Evolutionary conservation across 2,113 vertebrate species (phyloP).

Genomic region (Stigmatopora nigra): DNA sequence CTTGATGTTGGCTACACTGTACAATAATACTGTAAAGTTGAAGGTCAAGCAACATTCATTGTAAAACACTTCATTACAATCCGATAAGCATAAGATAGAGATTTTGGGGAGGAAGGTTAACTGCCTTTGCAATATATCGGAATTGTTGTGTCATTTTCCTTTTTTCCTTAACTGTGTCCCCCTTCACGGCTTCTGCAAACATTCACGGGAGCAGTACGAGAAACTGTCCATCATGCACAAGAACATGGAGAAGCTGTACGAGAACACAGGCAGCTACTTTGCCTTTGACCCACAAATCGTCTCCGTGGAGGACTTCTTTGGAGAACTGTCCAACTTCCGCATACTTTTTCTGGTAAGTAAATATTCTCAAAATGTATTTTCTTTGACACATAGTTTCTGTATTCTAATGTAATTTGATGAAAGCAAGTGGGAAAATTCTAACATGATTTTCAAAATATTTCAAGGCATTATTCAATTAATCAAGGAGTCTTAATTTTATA

Average conservation of each 20-base stretch:
- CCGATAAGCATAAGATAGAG: too few relatives aligned
- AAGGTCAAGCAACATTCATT: not conserved
- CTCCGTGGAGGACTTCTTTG: conserved; percentile 91
- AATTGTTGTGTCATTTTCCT: conserved; percentile 7
- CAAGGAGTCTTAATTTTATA: not conserved
- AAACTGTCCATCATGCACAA: conserved; percentile 91
- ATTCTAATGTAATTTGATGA: not conserved
- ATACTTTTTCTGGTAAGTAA: conserved; percentile 87
- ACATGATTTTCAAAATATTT: not conserved
- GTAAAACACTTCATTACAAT: not conserved
- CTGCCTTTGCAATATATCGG: not conserved
- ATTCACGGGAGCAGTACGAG: conserved; percentile 86
- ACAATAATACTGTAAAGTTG: not conserved
- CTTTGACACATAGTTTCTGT: not conserved
- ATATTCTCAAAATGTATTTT: not conserved
- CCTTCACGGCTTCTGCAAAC: conserved; percentile 83
- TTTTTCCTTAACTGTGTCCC: conserved; percentile 72
- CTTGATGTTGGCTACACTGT: not conserved
- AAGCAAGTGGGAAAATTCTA: not conserved
- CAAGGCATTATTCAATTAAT: not conserved
- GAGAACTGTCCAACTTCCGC: conserved; percentile 85
- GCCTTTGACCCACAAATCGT: conserved; percentile 83
- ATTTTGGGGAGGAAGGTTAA: not conserved
- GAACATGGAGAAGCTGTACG: conserved; percentile 93
- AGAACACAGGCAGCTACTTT: conserved; percentile 85